phyloP scores from a whole-genome alignment of 2,888 invertebrate genomes.

The Leptothorax acervorum region DNA sequence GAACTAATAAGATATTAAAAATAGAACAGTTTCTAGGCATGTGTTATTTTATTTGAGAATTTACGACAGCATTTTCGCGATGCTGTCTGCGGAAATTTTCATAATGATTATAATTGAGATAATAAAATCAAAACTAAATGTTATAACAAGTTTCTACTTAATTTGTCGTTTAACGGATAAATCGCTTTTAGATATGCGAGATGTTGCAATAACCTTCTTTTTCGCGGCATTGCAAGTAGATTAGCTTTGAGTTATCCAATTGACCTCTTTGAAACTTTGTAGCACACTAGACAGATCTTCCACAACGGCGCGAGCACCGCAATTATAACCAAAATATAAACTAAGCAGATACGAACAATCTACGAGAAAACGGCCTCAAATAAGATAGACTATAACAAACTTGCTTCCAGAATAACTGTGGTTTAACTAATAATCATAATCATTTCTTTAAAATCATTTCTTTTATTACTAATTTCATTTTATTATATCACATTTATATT shows the following conservation, averaged over 20 bases:
- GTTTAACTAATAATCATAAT: not conserved
- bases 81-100: not conserved
- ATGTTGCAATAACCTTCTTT: constrained; percentile 70
- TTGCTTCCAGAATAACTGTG: not conserved
- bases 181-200: constrained; percentile 56
- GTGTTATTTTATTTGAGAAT: not conserved
- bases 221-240: constrained; percentile 67
- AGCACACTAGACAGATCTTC: constrained; percentile 2
- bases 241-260: constrained; percentile 68
- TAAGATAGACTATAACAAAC: not conserved
- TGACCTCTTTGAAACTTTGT: constrained; percentile 69
- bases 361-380: not conserved
- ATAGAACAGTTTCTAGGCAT: not conserved
- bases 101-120: constrained; percentile 51
- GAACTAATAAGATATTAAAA: not conserved
- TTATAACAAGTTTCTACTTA: constrained; percentile 44
- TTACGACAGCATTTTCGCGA: not conserved
- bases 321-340: constrained; percentile 20
- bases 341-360: not conserved
- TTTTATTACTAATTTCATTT: not conserved
- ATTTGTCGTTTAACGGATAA: constrained; percentile 64
- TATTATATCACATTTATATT: not conserved
- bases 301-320: not conserved
- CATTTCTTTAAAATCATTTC: not conserved
- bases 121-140: constrained; percentile 44